Evolutionary conservation across 2,888 invertebrate genomes (phyloP), one percentile per base, ranked within the genome.

Genomic region (Xylota segnis): DNA sequence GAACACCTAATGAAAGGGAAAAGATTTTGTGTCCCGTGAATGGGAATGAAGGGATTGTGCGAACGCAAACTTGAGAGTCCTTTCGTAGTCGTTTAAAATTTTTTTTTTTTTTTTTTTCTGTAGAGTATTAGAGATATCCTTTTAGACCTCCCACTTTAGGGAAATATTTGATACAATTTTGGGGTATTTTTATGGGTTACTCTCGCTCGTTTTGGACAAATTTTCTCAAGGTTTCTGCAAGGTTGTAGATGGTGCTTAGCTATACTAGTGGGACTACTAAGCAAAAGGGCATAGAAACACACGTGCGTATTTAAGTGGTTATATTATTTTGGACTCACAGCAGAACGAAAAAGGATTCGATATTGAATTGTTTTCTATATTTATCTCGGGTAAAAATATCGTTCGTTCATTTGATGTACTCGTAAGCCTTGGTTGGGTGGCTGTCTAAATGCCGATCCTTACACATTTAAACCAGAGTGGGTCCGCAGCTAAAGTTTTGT

Each of bases 1-100:
- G 65, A 54, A 72, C 83, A 68, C 66, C 72, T 83, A 68, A 70
- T 78, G 78, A 74, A 83, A 74, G 54, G 74, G 63, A 78, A 83
- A 78, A 34, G 74, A 74, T 45, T 81, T 50, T 50, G n/a, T n/a
- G n/a, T 27, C 4, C 54, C 5, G 27, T 71, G 59, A 59, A 76
- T 58, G 63, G 18, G 23, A 50, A 23, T 54, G 66, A 74, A 70
- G 23, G 70, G 83, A 59, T 58, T 70, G n/a, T n/a, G 70, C 18
- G 34, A 58, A 79, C 16, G 12, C 18, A 32, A 68, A 40, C 18
- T 40, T 5, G 40, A 43, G 65, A 16, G 65, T 27, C 72, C 58
- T 79, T 72, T 43, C 32, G 18, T 18, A 40, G 56, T 40, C 9
- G 10, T 37, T 70, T 54, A 43, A 68, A 45, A 40, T 29, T 58